These are phyloP conservation scores for Brachirus orientalis DNA, from an alignment of 2,113 vertebrate genomes.

Conservation along the genomic window DNA sequence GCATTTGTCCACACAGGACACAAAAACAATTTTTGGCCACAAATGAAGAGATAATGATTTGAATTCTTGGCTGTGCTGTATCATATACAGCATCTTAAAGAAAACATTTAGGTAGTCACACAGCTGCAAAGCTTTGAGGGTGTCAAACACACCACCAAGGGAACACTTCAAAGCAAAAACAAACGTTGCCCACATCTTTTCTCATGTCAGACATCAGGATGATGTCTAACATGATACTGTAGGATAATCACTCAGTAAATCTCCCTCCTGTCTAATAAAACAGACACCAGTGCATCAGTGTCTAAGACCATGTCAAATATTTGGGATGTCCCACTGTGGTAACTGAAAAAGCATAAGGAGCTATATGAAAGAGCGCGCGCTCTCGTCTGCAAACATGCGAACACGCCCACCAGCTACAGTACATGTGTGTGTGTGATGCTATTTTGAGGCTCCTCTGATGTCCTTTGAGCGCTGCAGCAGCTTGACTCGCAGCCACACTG, in stretches of 20 bases:
- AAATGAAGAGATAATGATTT: no score
- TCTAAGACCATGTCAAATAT: neutral
- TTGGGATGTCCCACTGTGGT: conserved; percentile 18
- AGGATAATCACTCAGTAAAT: no score
- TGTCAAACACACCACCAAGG: no score
- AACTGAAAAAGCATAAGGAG: conserved; percentile 28
- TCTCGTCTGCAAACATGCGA: conserved; percentile 43
- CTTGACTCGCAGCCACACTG: conserved; percentile 35
- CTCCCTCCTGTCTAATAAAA: neutral
- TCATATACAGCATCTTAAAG: no score
- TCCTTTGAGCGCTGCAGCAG: conserved; percentile 33
- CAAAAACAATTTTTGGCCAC: no score
- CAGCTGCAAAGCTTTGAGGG: no score
- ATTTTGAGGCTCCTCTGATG: conserved; percentile 53
- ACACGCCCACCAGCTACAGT: conserved; percentile 35
- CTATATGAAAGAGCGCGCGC: conserved; percentile 44
- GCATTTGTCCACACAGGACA: neutral
- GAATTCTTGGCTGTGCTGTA: neutral
- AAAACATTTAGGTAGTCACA: no score
- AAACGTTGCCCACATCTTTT: no score
- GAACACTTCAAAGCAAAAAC: no score
- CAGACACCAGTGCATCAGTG: neutral
- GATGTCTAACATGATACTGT: no score
- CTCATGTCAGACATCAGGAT: no score
- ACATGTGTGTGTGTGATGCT: conserved; percentile 28